Conservation (phyloP, 1,140 invertebrate genomes). For the Drosophila punjabiensis region DNA sequence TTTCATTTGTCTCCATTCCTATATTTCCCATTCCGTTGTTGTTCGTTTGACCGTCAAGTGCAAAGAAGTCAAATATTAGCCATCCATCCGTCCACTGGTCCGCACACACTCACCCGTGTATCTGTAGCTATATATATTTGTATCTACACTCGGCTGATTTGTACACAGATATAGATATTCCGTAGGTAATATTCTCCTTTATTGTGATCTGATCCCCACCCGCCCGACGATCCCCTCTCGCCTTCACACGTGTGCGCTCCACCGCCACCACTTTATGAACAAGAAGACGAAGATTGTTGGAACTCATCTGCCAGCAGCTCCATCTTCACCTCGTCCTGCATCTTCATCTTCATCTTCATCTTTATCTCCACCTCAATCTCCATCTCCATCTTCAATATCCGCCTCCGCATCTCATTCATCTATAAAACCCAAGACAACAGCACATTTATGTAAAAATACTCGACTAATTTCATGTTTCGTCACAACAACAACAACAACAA, state of each 20-base stretch:
- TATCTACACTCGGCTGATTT: conserved; percentile 19
- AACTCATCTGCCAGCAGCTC: conserved; percentile 37
- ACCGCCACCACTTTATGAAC: conserved; percentile 47
- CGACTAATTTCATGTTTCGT: conserved; percentile 72
- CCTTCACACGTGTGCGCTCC: conserved; percentile 2
- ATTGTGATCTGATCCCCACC: neutral
- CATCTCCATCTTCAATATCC: neutral
- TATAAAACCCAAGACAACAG: conserved; percentile 50
- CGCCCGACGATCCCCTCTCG: neutral
- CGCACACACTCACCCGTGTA: neutral
- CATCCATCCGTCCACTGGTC: conserved; percentile 13
- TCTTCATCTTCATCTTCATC: conserved; percentile 13
- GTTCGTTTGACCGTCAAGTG: conserved; percentile 54
- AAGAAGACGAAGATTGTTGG: conserved; percentile 47
- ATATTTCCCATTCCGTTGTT: conserved; percentile 11
- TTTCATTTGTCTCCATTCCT: conserved; percentile 38
- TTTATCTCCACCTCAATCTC: conserved; percentile 1
- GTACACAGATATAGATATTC: neutral
- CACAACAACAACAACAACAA: conserved; percentile 41
- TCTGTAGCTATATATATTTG: conserved; percentile 16
- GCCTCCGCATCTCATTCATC: conserved; percentile 30
- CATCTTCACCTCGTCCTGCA: conserved; percentile 14
- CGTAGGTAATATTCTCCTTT: conserved; percentile 17
- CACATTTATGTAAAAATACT: conserved; percentile 61
- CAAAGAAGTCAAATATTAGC: conserved; percentile 75